Base-by-base conservation (phyloP, 2,113 vertebrate genomes). In the Rhipidura dahli region DNA sequence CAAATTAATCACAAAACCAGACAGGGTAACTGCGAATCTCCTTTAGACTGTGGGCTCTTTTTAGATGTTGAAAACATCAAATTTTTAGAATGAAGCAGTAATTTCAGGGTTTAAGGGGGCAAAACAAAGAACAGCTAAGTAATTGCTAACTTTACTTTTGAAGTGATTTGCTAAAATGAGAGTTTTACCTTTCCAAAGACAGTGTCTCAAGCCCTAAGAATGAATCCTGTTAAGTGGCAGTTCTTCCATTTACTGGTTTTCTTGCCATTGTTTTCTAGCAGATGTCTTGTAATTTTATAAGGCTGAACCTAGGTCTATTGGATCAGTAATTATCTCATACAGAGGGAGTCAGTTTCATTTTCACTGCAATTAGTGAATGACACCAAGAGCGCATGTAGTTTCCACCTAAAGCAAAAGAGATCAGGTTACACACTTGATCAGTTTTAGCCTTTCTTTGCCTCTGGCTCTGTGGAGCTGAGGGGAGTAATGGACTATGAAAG, bases 71-170 rank as follows among this genome's bases (percentile, higher is more conserved):
- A 60, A 73, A 87, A 2, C 2, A 45, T 45, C 23, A 56, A 4
- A 10, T 51, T 9, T 80, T 76, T 31, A 10, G 11, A 47, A 10
- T 35, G 7, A 83, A 88, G 10, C 7, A 17, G 3, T 39, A 53
- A 50, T 90, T 80, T 61, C 23, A 60, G 9, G 3, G 31, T 81
- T 90, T 75, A 89, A 47, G 33, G 12, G 3, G 11, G 10, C 7
- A 78, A 69, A 5, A 12, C 0, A 1, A 69, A 47, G 1, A 24
- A 1, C 10, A 59, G 24, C 3, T 57, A 57, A 50, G 5, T 30
- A 89, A 26, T 49, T 39, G 15, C 5, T 53, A 51, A n/a, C 3
- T 33, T 59, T 70, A 44, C 2, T 53, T 83, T 63, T 64, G 4
- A 77, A 73, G 3, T 20, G 1, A 45, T 30, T 69, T 1, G 2